Percentiles rank a stretch among this genome's conserved stretches.
These are phyloP conservation scores for Xylophagus ater DNA, from an alignment of 2,888 invertebrate species.

Conservation along the genomic window DNA sequence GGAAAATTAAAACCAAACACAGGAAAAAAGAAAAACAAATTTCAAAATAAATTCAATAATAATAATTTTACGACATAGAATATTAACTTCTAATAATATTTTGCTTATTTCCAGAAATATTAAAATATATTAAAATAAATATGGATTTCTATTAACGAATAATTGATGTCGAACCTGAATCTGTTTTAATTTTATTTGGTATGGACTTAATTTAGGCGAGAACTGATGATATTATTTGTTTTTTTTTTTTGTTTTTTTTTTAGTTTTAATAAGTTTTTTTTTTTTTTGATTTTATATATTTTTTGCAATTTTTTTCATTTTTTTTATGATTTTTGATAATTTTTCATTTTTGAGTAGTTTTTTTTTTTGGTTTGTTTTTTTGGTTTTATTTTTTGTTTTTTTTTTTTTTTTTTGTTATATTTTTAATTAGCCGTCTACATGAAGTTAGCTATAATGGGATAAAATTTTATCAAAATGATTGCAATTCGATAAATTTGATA, in stretches of 20 bases:
- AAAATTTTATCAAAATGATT: constrained; percentile 19
- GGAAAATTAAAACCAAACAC: constrained; percentile 4
- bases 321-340: too few relatives aligned
- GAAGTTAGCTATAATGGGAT: constrained; percentile 37
- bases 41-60: constrained; percentile 9
- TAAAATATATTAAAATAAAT: constrained; percentile 5
- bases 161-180: constrained; percentile 18
- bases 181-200: constrained; percentile 11
- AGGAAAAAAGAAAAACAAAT: constrained; percentile 5
- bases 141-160: constrained; percentile 13
- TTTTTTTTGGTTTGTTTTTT: background rate
- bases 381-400: constrained; percentile 10
- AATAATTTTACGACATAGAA: constrained; percentile 8
- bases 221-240: constrained; percentile 16
- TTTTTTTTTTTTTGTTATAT: constrained; percentile 17
- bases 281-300: constrained; percentile 12
- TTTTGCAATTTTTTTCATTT: constrained; percentile 8
- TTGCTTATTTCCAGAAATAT: too few relatives aligned
- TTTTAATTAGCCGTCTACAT: constrained; percentile 31
- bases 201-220: constrained; percentile 18
- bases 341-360: constrained; percentile 4
- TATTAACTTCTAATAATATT: too few relatives aligned
- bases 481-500: constrained; percentile 9
- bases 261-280: too few relatives aligned
- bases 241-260: constrained; percentile 10